phyloP scores from a whole-genome alignment of 2,113 vertebrate species.

The Myrmophylax atrothorax region DNA sequence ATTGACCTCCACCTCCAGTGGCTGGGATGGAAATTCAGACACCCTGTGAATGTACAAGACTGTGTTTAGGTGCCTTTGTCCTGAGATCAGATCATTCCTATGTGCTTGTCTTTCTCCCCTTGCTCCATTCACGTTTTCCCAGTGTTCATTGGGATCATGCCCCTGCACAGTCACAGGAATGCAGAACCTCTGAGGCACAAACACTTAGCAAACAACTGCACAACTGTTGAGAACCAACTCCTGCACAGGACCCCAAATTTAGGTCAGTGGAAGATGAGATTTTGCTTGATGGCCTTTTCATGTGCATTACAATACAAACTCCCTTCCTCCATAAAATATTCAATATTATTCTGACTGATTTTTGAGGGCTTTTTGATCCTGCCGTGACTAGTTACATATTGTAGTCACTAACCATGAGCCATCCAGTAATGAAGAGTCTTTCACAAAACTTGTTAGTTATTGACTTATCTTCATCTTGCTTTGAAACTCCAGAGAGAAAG shows the following conservation, averaged over 20 bases:
- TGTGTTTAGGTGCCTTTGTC: not conserved
- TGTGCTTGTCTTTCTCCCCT: not conserved
- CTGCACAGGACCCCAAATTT: not conserved
- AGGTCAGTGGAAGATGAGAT: not conserved
- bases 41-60: not conserved
- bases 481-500: not conserved
- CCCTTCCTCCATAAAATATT: not conserved
- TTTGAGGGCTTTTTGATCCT: not conserved
- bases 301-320: not conserved
- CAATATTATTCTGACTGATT: not conserved
- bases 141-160: accelerated
- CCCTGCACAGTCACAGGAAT: not conserved
- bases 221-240: not conserved
- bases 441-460: not conserved
- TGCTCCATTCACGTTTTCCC: not conserved
- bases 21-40: not conserved
- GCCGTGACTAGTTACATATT: not conserved
- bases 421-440: not conserved
- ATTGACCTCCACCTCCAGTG: not conserved
- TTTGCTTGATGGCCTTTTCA: not conserved
- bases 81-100: not conserved
- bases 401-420: not conserved
- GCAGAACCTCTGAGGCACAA: not conserved
- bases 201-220: not conserved
- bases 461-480: not conserved